Base-by-base conservation (phyloP, 2,113 vertebrate species). In the Erpornis zantholeuca region DNA sequence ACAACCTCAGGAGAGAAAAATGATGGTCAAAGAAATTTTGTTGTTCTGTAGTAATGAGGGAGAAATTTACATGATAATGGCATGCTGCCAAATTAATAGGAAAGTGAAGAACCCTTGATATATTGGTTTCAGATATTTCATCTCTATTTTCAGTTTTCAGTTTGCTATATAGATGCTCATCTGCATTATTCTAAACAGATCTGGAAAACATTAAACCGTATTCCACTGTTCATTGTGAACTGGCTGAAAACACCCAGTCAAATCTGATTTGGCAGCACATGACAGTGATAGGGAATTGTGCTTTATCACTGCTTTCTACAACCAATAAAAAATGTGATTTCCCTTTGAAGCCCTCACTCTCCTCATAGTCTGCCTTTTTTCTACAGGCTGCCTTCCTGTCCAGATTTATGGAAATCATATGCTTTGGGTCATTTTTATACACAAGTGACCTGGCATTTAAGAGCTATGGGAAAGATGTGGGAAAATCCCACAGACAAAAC, bases 51-150 rank as follows among this genome's bases (percentile, higher is more conserved):
- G 42, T 25, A 50, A 61, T 44, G 59, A 92, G 82, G 54, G 80
- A 90, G 40, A 92, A 82, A 97, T 94, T 89, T 76, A 78, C 54
- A 57, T n/a, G 11, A 68, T 28, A 94, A 83, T 29, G 70, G 73
- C 50, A 69, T 13, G 33, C 35, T 89, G 80, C 61, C 77, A 52
- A 65, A 83, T 77, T 52, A 59, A 85, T 18, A 76, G 65, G 53
- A 75, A 92, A 90, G 69, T 28, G 45, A 94, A 88, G 56, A 90
- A 53, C n/a, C 12, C 64, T 47, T 54, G n/a, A 94, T 69, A 42
- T n/a, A 82, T n/a, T n/a, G 24, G 23, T 73, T 81, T 92, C 73
- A 92, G 52, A 76, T 56, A 70, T 54, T 75, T 91, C 38, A 69
- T 72, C 71, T 64, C 31, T 65, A 47, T 63, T 73, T 92, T 73